Evolutionary conservation across 2,888 invertebrate species (phyloP).

Genomic region (Drosophila conformis): DNA sequence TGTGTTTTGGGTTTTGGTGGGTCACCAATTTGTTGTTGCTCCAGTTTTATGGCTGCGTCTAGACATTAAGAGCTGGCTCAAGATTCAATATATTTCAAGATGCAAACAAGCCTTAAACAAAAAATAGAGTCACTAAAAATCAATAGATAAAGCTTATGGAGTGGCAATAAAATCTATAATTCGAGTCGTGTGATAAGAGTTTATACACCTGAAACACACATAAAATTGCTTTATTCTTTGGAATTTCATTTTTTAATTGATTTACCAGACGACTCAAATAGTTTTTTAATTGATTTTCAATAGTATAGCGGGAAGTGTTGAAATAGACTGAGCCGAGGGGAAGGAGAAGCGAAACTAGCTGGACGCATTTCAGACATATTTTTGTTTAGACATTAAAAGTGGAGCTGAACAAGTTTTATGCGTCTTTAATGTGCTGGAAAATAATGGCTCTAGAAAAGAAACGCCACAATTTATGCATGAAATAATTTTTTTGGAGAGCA

Average conservation of each 20-base stretch:
- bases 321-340: neutral
- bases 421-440: conserved; percentile 72
- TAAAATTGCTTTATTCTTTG: conserved; percentile 72
- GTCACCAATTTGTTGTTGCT: conserved; percentile 52
- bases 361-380: conserved; percentile 44
- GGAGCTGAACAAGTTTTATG: conserved; percentile 67
- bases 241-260: conserved; percentile 73
- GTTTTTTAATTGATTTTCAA: conserved; percentile 77
- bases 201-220: conserved; percentile 54
- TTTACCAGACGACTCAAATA: conserved; percentile 53
- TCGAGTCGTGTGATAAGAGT: conserved; percentile 55
- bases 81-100: conserved; percentile 15
- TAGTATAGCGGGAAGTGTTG: conserved; percentile 1
- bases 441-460: conserved; percentile 43
- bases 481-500: conserved; percentile 54
- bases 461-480: conserved; percentile 54
- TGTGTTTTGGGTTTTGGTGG: conserved; percentile 1
- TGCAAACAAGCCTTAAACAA: conserved; percentile 22
- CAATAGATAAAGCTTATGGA: conserved; percentile 49
- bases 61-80: conserved; percentile 18
- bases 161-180: conserved; percentile 68
- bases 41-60: conserved; percentile 56
- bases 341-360: conserved; percentile 23
- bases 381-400: conserved; percentile 46
- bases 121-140: conserved; percentile 41